Evolutionary conservation across 2,888 invertebrate species (phyloP), one percentile per base, ranked within the genome.

Genomic region (Acanthosoma haemorrhoidale): DNA sequence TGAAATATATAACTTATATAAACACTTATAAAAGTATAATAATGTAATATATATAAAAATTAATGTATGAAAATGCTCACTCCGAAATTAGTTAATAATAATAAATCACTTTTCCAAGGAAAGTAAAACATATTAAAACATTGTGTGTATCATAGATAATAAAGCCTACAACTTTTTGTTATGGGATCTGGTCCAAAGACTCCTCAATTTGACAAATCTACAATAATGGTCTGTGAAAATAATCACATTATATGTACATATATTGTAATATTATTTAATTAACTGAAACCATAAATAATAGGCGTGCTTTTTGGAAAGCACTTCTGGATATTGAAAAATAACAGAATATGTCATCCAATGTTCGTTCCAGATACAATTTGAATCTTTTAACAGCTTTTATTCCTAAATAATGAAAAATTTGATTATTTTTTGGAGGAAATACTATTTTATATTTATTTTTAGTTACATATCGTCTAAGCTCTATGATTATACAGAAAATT

Each of bases 51-150:
- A 73, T 71, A 73, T 71, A 69, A 73, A 64, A 66, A 71, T 69
- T 72, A 73, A 71, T 73, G 71, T 73, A 73, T 73, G 73, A 73
- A 73, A 73, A 71, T 73, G 73, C 73, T 73, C 73, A 73, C 73
- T 70, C 71, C 70, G 73, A 71, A 71, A 71, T 71, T 73, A 73
- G 73, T 71, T 71, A 71, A 73, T 73, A 73, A 73, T 73, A 69
- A 72, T 69, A 71, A 71, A 73, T 73, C 73, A 73, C 71, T 71
- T 73, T 73, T 73, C 70, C 71, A 73, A 71, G 43, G 31, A 70
- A 68, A 68, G 57, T 66, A 69, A 71, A 71, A 71, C 68, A 68
- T 70, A 71, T 61, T 67, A 68, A 59, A 70, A 63, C 69, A 70
- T 70, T 71, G 59, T 69, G 64, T 72, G 72, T 72, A 72, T 68